Evolutionary conservation across 2,888 invertebrate genomes (phyloP).

Genomic region (Synanthedon tipuliformis): DNA sequence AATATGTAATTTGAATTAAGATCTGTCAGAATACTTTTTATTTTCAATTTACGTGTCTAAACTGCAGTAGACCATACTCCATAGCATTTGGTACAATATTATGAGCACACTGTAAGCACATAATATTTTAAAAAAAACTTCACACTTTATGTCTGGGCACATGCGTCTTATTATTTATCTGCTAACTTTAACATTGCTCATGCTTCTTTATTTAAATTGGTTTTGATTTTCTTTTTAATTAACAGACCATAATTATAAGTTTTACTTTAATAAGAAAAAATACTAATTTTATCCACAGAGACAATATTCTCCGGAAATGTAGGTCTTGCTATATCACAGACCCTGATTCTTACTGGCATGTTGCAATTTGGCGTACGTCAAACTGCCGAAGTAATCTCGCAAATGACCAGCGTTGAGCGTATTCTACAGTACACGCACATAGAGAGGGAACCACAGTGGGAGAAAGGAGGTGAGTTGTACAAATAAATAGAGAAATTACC

Average conservation of each 20-base stretch:
- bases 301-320: conserved; percentile 74
- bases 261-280: background rate
- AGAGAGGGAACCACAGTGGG: conserved; percentile 70
- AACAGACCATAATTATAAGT: no score
- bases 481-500: background rate
- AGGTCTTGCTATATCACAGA: conserved; percentile 76
- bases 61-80: no score
- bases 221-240: background rate
- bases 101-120: no score
- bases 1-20: no score
- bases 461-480: conserved; percentile 44
- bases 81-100: no score
- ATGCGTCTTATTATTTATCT: no score
- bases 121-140: background rate
- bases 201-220: background rate
- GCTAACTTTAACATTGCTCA: background rate
- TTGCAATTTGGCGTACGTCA: conserved; percentile 77
- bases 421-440: conserved; percentile 79
- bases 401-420: conserved; percentile 80
- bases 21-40: no score
- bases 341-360: conserved; percentile 77
- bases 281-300: conserved; percentile 27
- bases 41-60: no score
- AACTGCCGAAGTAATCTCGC: conserved; percentile 77
- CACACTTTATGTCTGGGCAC: no score